phyloP scores from a whole-genome alignment of 1,140 invertebrate species.

The Drosophila obscura region DNA sequence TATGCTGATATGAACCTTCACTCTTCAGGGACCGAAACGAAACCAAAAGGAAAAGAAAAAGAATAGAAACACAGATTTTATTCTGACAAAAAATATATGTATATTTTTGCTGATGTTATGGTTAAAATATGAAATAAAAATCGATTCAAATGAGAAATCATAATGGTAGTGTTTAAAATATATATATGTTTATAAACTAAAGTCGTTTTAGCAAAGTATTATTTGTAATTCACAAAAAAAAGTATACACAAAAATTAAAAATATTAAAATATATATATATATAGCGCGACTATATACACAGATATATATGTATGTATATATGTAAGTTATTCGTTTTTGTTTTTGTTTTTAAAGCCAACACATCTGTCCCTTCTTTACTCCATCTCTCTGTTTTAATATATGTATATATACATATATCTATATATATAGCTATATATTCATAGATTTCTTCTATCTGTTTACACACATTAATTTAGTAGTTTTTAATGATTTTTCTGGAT shows the following conservation, averaged over 20 bases:
- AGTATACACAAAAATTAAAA: slow-evolving; percentile 43
- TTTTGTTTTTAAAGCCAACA: too few relatives aligned
- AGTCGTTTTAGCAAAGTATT: slow-evolving; percentile 29
- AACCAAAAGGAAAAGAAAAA: slow-evolving; percentile 1
- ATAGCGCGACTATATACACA: slow-evolving; percentile 15
- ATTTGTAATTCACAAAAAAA: slow-evolving; percentile 15
- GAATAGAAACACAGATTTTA: slow-evolving; percentile 37
- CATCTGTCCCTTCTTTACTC: too few relatives aligned
- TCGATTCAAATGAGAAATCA: slow-evolving; percentile 45
- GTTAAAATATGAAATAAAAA: slow-evolving; percentile 42
- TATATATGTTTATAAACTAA: slow-evolving; percentile 34
- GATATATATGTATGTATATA: slow-evolving; percentile 5
- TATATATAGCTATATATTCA: slow-evolving; percentile 8
- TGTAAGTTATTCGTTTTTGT: background rate
- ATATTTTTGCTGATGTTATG: slow-evolving; percentile 21
- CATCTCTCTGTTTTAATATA: too few relatives aligned
- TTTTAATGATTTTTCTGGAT: slow-evolving; percentile 38
- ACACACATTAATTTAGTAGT: slow-evolving; percentile 42
- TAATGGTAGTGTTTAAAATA: slow-evolving; percentile 27
- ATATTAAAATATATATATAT: slow-evolving; percentile 42
- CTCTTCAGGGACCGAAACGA: slow-evolving; percentile 5
- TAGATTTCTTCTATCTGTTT: slow-evolving; percentile 35
- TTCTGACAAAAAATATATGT: slow-evolving; percentile 47
- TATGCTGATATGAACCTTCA: slow-evolving; percentile 46
- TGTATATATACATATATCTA: too few relatives aligned